Base-by-base conservation (phyloP, 2,113 vertebrate species). In the Crotalus tigris region DNA sequence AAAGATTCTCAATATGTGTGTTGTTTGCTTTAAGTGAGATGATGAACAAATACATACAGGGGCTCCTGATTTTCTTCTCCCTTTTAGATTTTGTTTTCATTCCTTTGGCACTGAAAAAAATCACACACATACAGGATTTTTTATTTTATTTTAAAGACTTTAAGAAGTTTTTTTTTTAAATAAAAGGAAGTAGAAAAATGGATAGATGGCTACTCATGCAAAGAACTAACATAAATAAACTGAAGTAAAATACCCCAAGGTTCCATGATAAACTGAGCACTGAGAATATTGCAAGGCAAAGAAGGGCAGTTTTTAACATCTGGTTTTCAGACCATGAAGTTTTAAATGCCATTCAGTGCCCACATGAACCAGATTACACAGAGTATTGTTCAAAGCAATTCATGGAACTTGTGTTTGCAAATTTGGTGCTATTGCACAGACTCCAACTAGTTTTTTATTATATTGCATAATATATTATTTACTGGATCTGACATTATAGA, bases 251-350 rank as follows among this genome's bases (percentile, higher is more conserved):
- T 92, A 55, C 59, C 19, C 9, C n/a, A 46, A 92, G 6, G 55
- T 23, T 91, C 23, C 24, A 85, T 5, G 69, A 85, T 58, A 51
- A 91, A 7, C 44, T 33, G 87, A 92, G 93, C 24, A 1, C 29
- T 53, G n/a, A 59, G 86, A 88, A 59, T 85, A 89, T 17, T 51
- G 46, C 29, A 53, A 15, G n/a, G 33, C 24, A 8, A 54, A 61
- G 33, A 86, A 89, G 51, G 39, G 91, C 53, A 57, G 69, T 49
- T 49, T 92, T 92, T 23, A 44, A 92, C 87, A 87, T 92, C 87
- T 93, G 87, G 87, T 92, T 93, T 93, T 93, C 90, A 92, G 91
- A 92, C 93, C 93, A 86, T 89, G 93, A 91, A 85, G 46, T 33
- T 61, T 57, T 51, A 89, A 93, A 61, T 23, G 69, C n/a, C 61